phyloP scores from a whole-genome alignment of 2,797 vertebrate species.

The Xyrichtys novacula region DNA sequence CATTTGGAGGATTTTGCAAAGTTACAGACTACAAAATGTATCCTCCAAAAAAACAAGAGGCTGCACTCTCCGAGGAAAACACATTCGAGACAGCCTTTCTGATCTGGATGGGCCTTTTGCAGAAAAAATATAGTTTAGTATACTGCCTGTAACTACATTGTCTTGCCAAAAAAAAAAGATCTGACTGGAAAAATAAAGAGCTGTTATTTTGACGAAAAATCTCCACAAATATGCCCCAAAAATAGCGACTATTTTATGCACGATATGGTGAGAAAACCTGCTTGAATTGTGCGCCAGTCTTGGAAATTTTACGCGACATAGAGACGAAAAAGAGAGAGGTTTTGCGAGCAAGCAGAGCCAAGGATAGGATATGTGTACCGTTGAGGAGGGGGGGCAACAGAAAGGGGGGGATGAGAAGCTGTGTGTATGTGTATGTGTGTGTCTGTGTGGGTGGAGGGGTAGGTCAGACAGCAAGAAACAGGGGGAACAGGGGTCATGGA shows the following conservation, averaged over 20 bases:
- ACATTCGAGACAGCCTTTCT: constrained; percentile 19
- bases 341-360: constrained; percentile 76
- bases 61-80: constrained; percentile 27
- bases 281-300: constrained; percentile 52
- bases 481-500: constrained; percentile 87
- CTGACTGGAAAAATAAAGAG: constrained; percentile 8
- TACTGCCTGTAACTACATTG: constrained; percentile 24
- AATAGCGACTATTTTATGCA: constrained; percentile 33
- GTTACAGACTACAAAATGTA: constrained; percentile 38
- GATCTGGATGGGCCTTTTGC: constrained; percentile 40
- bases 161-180: constrained; percentile 41
- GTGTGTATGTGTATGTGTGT: constrained; percentile 58
- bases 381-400: constrained; percentile 73
- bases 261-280: constrained; percentile 45
- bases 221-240: constrained; percentile 50
- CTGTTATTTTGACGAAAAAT: constrained; percentile 55
- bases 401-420: constrained; percentile 70
- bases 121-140: constrained; percentile 20
- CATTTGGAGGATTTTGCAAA: constrained; percentile 16
- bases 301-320: constrained; percentile 64
- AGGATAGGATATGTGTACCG: constrained; percentile 71
- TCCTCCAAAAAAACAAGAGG: constrained; percentile 13
- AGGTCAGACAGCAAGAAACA: constrained; percentile 87
- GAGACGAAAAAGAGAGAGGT: constrained; percentile 55
- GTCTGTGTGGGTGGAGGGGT: constrained; percentile 55